Conservation (phyloP, 2,797 vertebrate species). For the Brotula barbata region DNA sequence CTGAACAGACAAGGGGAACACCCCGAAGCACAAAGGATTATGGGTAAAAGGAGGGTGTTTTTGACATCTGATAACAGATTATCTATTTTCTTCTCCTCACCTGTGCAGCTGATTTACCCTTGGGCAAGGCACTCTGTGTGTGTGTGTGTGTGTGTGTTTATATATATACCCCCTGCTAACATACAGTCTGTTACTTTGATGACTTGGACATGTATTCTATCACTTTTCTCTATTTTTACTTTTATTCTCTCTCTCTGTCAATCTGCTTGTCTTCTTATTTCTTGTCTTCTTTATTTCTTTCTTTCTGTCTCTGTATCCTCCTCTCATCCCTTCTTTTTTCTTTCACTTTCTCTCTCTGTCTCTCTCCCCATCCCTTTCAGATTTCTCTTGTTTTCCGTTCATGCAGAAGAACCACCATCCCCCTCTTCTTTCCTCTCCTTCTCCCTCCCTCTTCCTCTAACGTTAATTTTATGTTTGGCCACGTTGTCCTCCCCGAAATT, state of each 20-base stretch:
- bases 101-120: conserved; percentile 1
- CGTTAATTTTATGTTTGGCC: conserved; percentile 49
- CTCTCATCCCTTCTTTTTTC: neutral
- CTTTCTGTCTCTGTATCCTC: neutral
- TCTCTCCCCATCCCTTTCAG: conserved; percentile 10
- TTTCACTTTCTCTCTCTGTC: neutral
- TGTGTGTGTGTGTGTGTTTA: conserved; percentile 9
- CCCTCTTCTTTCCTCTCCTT: neutral
- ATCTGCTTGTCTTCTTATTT: neutral
- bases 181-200: conserved; percentile 33
- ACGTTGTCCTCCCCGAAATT: conserved; percentile 32
- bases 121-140: conserved; percentile 8
- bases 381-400: conserved; percentile 13
- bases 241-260: neutral
- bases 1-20: neutral
- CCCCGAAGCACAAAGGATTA: no score
- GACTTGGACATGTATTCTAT: conserved; percentile 11
- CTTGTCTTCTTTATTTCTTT: neutral
- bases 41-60: neutral
- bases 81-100: neutral
- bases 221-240: no score
- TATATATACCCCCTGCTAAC: conserved; percentile 21
- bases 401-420: conserved; percentile 24
- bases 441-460: conserved; percentile 3
- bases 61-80: conserved; percentile 16